Evolutionary conservation across 2,113 vertebrate species (phyloP).

Genomic region (Silurus glanis): DNA sequence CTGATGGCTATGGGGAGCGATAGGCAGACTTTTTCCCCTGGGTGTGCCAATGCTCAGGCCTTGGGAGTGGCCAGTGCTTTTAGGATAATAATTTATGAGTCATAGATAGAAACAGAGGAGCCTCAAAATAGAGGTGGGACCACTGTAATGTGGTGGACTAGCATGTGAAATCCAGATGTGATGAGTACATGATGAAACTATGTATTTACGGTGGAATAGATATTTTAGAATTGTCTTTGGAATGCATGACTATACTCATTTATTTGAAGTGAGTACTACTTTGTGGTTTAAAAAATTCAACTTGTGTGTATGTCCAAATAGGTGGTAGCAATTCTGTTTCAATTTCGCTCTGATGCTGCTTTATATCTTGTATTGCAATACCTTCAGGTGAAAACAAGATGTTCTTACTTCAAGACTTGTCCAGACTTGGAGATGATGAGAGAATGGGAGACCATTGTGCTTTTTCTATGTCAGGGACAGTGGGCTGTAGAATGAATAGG

Average conservation of each 20-base stretch:
- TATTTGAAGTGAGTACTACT: conserved; percentile 6
- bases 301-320: background rate
- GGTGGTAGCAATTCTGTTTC: background rate
- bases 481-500: conserved; percentile 15
- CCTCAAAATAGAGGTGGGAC: conserved; percentile 58
- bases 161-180: conserved; percentile 53
- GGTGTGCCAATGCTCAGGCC: conserved; percentile 32
- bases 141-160: conserved; percentile 22
- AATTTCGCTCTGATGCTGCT: background rate
- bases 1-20: conserved; percentile 23
- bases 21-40: conserved; percentile 17
- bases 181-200: conserved; percentile 60
- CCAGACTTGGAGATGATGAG: conserved; percentile 12
- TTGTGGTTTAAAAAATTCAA: background rate
- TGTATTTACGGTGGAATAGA: conserved; percentile 61
- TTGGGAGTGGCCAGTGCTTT: conserved; percentile 49
- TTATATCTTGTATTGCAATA: background rate
- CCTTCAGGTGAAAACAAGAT: background rate
- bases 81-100: conserved; percentile 61
- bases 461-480: conserved; percentile 5
- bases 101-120: conserved; percentile 57
- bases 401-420: conserved; percentile 11
- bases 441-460: conserved; percentile 13
- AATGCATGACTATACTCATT: conserved; percentile 6
- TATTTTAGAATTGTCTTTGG: conserved; percentile 42